phyloP scores from a whole-genome alignment of 1,140 invertebrate genomes.

The Camponotus vicinus region DNA sequence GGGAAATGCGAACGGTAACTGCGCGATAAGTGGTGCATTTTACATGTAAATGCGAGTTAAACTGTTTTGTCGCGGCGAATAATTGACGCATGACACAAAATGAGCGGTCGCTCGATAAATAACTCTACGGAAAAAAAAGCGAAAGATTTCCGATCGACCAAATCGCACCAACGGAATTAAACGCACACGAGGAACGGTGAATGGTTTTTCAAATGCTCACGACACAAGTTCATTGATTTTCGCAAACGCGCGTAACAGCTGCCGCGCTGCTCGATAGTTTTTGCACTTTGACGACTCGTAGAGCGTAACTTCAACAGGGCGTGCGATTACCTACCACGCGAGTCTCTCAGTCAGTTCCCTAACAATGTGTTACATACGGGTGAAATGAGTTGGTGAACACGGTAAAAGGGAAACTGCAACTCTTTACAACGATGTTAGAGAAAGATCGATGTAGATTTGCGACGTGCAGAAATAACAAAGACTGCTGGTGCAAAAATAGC shows the following conservation, averaged over 20 bases:
- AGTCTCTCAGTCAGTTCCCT: not conserved
- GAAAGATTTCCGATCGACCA: not conserved
- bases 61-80: not conserved
- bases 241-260: constrained; percentile 4
- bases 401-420: constrained; percentile 23
- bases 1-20: no score
- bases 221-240: constrained; percentile 36
- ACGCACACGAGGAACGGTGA: not conserved
- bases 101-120: not conserved
- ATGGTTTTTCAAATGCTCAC: constrained; percentile 16
- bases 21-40: not conserved
- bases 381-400: constrained; percentile 49
- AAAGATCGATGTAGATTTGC: not conserved
- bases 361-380: constrained; percentile 39
- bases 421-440: not conserved
- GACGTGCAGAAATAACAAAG: not conserved
- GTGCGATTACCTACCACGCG: constrained; percentile 13
- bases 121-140: not conserved
- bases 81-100: constrained; percentile 6
- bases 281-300: constrained; percentile 25
- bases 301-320: not conserved
- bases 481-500: constrained; percentile 2
- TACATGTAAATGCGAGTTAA: constrained; percentile 8
- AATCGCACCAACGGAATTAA: not conserved
- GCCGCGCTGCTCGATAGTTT: not conserved